These are phyloP conservation scores for Athene noctua DNA, from an alignment of 2,113 vertebrate genomes.

Conservation along the genomic window DNA sequence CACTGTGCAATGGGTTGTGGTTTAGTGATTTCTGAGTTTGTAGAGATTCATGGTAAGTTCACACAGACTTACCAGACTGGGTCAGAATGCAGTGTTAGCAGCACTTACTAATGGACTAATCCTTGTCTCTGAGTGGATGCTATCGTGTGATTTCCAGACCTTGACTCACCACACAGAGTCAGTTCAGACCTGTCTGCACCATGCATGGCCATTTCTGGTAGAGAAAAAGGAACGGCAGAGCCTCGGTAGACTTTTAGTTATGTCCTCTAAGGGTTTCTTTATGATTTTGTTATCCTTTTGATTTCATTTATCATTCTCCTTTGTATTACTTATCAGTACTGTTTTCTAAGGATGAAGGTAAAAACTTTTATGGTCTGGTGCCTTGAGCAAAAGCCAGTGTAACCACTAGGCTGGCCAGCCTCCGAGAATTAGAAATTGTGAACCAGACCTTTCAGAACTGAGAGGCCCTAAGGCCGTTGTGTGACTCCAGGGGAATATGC, in stretches of 20 bases:
- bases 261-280: background rate
- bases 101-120: background rate
- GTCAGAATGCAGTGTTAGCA: background rate
- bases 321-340: background rate
- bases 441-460: background rate
- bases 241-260: background rate
- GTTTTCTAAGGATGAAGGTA: background rate
- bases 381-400: background rate
- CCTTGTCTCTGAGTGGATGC: background rate
- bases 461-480: background rate
- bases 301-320: background rate
- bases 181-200: background rate
- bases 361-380: background rate
- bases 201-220: background rate
- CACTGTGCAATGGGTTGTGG: background rate
- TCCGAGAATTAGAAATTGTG: background rate
- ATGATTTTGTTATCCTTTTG: background rate
- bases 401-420: background rate
- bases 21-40: background rate
- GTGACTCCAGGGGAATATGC: background rate
- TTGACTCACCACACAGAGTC: background rate
- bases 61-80: background rate
- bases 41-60: background rate
- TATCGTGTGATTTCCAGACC: background rate
- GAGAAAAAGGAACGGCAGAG: background rate